A percentile compares a stretch with the other conserved stretches of the same genome.
These are phyloP conservation scores for Digitonthophagus gazella DNA, from an alignment of 2,888 invertebrate species.

Conservation along the genomic window DNA sequence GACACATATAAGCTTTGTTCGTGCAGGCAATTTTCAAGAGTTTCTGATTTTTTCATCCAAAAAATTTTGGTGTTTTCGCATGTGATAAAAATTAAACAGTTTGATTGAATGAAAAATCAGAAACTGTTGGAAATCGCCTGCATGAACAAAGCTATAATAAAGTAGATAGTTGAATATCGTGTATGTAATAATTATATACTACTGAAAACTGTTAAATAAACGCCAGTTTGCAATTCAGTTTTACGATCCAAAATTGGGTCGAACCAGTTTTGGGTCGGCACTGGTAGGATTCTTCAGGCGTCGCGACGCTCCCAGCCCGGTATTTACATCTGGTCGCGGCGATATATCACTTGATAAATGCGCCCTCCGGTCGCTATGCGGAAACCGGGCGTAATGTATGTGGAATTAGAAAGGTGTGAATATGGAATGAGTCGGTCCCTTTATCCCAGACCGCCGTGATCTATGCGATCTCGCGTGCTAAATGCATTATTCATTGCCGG, in stretches of 20 bases:
- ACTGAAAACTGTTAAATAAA: not conserved
- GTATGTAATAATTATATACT: too few relatives aligned
- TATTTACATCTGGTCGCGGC: conserved; percentile 14
- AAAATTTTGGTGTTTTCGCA: too few relatives aligned
- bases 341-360: conserved; percentile 14
- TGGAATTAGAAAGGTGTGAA: conserved; percentile 18
- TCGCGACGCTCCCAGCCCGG: conserved; percentile 1
- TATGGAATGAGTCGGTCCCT: conserved; percentile 14
- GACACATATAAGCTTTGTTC: too few relatives aligned
- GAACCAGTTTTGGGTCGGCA: not conserved
- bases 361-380: conserved; percentile 9
- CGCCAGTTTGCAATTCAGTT: not conserved
- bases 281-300: not conserved
- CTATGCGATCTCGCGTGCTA: conserved; percentile 12
- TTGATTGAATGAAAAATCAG: too few relatives aligned
- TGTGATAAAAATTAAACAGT: too few relatives aligned
- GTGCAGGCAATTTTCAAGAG: too few relatives aligned
- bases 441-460: conserved; percentile 6
- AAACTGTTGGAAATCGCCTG: too few relatives aligned
- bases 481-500: conserved; percentile 17
- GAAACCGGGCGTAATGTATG: conserved; percentile 6
- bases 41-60: too few relatives aligned
- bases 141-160: too few relatives aligned
- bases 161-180: too few relatives aligned
- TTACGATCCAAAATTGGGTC: not conserved